phyloP scores from a whole-genome alignment of 2,113 vertebrate species.

The Megaceryle torquata region DNA sequence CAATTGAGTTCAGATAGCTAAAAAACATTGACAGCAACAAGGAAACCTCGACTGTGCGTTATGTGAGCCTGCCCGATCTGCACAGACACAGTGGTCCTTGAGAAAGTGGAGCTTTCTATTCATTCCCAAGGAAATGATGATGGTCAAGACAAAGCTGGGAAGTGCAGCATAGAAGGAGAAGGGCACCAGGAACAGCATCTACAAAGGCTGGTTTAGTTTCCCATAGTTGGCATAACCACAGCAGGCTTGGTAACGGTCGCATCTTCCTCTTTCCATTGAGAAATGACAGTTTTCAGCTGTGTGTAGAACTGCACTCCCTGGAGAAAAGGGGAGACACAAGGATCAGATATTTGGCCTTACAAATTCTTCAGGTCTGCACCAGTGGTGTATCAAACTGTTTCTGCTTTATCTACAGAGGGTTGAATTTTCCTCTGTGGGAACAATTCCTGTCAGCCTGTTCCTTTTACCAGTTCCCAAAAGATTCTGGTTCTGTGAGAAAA shows the following conservation, averaged over 20 bases:
- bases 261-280: conserved; percentile 98
- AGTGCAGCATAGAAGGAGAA: conserved; percentile 19
- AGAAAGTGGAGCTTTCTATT: conserved; percentile 28
- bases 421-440: neutral
- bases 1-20: neutral
- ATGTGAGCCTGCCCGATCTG: neutral
- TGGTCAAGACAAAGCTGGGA: conserved; percentile 25
- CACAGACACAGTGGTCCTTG: neutral
- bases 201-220: conserved; percentile 75
- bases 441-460: neutral
- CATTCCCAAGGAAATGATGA: neutral
- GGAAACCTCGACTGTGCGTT: conserved; percentile 13
- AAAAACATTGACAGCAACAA: conserved; percentile 1
- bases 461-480: neutral
- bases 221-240: conserved; percentile 97
- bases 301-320: conserved; percentile 97
- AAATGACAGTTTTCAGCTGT: conserved; percentile 93
- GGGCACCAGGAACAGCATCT: conserved; percentile 10
- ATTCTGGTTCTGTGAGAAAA: neutral
- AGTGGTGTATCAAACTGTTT: neutral
- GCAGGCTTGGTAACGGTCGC: conserved; percentile 86
- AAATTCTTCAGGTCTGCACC: neutral
- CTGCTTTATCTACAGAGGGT: neutral
- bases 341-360: neutral
- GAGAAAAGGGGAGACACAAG: neutral